These are phyloP conservation scores for Myocastor coypus DNA, from an alignment of 2,113 vertebrate genomes.

Conservation along the genomic window DNA sequence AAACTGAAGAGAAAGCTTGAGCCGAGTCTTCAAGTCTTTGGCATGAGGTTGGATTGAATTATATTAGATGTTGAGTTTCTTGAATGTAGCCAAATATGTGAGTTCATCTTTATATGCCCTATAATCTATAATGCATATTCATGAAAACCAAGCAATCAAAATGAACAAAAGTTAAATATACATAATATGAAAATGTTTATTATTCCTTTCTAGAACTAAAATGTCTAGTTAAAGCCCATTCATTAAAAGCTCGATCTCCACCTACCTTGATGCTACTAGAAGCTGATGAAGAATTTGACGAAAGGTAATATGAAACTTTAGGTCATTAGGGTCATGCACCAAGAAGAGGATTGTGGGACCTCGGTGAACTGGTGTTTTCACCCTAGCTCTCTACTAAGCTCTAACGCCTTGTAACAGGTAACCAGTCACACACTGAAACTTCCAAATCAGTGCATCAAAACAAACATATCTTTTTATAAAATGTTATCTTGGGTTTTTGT, in stretches of 20 bases:
- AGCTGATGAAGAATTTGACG: background rate
- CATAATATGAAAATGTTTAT: conserved; percentile 4
- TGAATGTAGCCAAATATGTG: background rate
- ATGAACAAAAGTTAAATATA: conserved; percentile 1
- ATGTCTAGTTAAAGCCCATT: background rate
- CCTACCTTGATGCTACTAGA: background rate
- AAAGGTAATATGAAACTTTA: no score
- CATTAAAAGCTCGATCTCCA: background rate
- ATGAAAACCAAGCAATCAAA: conserved; percentile 8
- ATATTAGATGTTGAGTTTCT: background rate
- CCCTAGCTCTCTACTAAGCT: background rate
- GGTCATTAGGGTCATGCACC: background rate
- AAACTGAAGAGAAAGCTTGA: background rate
- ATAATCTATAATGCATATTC: background rate
- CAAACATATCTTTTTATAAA: background rate
- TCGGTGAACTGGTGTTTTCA: background rate
- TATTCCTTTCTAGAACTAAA: background rate
- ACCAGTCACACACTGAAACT: no score
- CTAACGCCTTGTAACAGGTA: background rate
- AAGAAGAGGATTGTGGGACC: background rate
- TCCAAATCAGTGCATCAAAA: background rate
- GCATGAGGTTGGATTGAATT: background rate
- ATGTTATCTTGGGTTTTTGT: background rate
- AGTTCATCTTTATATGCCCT: background rate
- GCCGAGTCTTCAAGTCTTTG: background rate